Conservation (phyloP, 2,797 vertebrate genomes). For the Gobionotothen gibberifrons region DNA sequence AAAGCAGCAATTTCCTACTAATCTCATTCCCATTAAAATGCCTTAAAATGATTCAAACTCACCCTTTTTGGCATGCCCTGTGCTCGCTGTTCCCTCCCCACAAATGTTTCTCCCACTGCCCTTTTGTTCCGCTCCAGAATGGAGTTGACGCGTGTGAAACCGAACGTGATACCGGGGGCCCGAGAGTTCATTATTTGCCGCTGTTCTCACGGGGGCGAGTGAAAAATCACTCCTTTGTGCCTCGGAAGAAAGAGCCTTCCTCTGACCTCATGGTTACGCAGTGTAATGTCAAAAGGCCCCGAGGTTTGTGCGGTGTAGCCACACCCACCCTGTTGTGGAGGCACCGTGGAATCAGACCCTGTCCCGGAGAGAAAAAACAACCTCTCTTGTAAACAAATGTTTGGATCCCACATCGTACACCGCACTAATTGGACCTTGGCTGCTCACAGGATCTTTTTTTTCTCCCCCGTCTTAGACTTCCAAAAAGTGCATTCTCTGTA, state of each 20-base stretch:
- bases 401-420: constrained; percentile 65
- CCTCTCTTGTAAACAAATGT: constrained; percentile 74
- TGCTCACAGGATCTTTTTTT: constrained; percentile 37
- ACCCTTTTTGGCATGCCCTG: constrained; percentile 49
- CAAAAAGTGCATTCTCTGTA: constrained; percentile 43
- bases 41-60: constrained; percentile 49
- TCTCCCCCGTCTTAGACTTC: constrained; percentile 23
- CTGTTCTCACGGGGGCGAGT: constrained; percentile 77
- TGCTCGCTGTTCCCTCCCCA: constrained; percentile 64
- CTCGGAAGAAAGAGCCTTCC: constrained; percentile 75
- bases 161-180: constrained; percentile 71
- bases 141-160: constrained; percentile 77
- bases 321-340: constrained; percentile 75
- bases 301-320: constrained; percentile 74
- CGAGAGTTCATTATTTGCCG: constrained; percentile 75
- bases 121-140: constrained; percentile 79
- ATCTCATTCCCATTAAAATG: constrained; percentile 10
- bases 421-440: constrained; percentile 75
- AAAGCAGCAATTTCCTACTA: constrained; percentile 19
- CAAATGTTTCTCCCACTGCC: constrained; percentile 73
- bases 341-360: constrained; percentile 54
- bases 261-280: constrained; percentile 78
- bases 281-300: constrained; percentile 78
- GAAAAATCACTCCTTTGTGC: constrained; percentile 79
- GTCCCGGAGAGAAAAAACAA: constrained; percentile 35